Conservation (phyloP, 2,888 invertebrate genomes). For the Melieria crassipennis region DNA sequence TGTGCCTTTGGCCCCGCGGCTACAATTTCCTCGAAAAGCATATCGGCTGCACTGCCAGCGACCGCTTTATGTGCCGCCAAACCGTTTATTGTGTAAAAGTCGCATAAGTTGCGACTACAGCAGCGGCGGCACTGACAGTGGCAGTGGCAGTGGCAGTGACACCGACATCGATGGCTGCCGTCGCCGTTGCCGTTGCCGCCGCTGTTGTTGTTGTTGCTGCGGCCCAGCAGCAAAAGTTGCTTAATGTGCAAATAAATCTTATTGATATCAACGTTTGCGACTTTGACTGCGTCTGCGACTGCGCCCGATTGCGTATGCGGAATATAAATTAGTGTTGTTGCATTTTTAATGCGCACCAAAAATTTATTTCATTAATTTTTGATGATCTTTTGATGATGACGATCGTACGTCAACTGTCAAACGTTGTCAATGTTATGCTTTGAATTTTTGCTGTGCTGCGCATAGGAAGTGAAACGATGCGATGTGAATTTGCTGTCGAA, state of each 20-base stretch:
- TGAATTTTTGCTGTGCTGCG: too few species aligned
- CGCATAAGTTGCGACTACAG: too few species aligned
- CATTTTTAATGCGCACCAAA: constrained; percentile 27
- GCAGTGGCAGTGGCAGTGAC: constrained; percentile 5
- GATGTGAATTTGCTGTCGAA: too few species aligned
- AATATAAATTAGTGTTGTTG: constrained; percentile 30
- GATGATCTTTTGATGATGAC: constrained; percentile 33
- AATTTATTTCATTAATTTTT: constrained; percentile 41
- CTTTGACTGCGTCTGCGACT: not conserved
- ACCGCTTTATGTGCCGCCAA: too few species aligned
- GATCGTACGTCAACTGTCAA: constrained; percentile 8
- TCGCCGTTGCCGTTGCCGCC: not conserved
- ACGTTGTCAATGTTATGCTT: too few species aligned
- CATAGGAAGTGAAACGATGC: too few species aligned
- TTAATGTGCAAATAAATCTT: constrained; percentile 30
- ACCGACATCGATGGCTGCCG: not conserved
- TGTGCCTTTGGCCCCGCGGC: too few species aligned
- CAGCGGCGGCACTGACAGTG: constrained; percentile 9
- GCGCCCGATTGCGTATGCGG: not conserved
- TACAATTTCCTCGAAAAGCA: too few species aligned
- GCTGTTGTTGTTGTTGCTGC: not conserved
- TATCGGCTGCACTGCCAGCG: too few species aligned
- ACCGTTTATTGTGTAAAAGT: too few species aligned
- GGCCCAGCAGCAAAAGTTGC: constrained; percentile 20
- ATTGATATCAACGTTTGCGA: constrained; percentile 7